These are phyloP conservation scores for Labeo catla DNA, from an alignment of 2,113 vertebrate species.

Conservation along the genomic window DNA sequence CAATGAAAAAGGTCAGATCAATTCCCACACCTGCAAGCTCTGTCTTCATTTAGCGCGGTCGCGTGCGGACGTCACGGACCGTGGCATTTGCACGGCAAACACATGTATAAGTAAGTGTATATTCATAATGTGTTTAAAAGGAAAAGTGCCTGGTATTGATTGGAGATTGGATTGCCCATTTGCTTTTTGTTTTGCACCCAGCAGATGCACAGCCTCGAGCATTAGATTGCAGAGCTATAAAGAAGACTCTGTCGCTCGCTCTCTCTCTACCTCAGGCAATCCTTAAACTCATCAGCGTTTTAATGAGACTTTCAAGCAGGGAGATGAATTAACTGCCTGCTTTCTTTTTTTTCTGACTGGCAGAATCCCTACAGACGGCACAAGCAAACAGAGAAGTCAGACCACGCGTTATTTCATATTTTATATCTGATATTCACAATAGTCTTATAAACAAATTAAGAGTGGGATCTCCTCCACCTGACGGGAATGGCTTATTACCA, in stretches of 20 bases:
- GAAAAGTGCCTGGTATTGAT: constrained; percentile 61
- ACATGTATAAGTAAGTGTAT: constrained; percentile 65
- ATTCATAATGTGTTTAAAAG: constrained; percentile 63
- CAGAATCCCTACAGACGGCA: constrained; percentile 24
- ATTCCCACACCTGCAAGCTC: constrained; percentile 63
- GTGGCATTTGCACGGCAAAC: constrained; percentile 50
- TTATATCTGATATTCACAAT: background rate
- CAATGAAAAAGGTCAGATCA: constrained; percentile 75
- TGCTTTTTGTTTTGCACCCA: constrained; percentile 70
- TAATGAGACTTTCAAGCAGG: constrained; percentile 77
- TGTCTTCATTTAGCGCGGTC: constrained; percentile 69
- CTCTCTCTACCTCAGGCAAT: constrained; percentile 68
- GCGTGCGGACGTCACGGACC: constrained; percentile 39
- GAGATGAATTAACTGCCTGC: constrained; percentile 81
- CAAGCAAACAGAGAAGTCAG: constrained; percentile 27
- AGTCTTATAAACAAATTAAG: constrained; percentile 33
- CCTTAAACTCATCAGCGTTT: constrained; percentile 77
- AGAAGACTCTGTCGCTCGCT: constrained; percentile 56
- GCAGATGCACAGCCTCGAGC: constrained; percentile 59
- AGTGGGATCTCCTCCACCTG: constrained; percentile 13
- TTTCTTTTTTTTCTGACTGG: constrained; percentile 53
- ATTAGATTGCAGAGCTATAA: constrained; percentile 68
- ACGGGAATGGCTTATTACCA: constrained; percentile 14
- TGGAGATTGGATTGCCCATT: constrained; percentile 57
- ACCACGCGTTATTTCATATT: constrained; percentile 4